phyloP scores from a whole-genome alignment of 2,113 vertebrate genomes.

The Pitta sordida region DNA sequence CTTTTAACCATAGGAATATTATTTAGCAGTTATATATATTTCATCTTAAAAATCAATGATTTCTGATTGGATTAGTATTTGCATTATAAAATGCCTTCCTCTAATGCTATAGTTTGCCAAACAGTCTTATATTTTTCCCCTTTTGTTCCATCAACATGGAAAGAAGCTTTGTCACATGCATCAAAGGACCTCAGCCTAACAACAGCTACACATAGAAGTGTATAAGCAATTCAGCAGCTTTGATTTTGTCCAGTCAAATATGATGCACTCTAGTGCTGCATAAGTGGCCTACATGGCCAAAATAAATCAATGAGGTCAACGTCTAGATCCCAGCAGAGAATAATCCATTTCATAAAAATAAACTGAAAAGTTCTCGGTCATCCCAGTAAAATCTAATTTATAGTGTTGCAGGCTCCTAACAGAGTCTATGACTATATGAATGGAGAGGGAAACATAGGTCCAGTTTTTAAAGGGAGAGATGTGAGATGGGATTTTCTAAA shows the following conservation, averaged over 20 bases:
- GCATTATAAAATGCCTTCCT: neutral
- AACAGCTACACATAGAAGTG: neutral
- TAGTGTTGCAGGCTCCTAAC: neutral
- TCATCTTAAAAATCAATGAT: neutral
- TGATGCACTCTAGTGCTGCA: neutral
- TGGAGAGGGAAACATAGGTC: neutral
- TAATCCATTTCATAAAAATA: constrained; percentile 42
- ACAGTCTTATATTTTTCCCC: neutral
- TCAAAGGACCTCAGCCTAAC: neutral
- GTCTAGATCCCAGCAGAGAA: constrained; percentile 18
- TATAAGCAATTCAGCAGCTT: neutral
- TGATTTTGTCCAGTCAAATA: constrained; percentile 31
- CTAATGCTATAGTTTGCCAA: neutral
- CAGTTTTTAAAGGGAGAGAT: neutral
- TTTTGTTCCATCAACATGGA: neutral
- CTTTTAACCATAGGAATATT: neutral
- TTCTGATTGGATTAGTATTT: neutral
- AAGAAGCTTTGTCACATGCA: neutral
- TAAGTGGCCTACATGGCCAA: neutral
- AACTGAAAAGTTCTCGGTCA: neutral
- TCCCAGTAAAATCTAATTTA: constrained; percentile 20
- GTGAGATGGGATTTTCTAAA: neutral
- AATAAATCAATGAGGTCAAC: constrained; percentile 26
- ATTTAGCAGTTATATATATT: neutral
- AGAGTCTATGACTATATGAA: neutral